phyloP scores from a whole-genome alignment of 2,888 invertebrate species.

The Lasioglossum villosulum region DNA sequence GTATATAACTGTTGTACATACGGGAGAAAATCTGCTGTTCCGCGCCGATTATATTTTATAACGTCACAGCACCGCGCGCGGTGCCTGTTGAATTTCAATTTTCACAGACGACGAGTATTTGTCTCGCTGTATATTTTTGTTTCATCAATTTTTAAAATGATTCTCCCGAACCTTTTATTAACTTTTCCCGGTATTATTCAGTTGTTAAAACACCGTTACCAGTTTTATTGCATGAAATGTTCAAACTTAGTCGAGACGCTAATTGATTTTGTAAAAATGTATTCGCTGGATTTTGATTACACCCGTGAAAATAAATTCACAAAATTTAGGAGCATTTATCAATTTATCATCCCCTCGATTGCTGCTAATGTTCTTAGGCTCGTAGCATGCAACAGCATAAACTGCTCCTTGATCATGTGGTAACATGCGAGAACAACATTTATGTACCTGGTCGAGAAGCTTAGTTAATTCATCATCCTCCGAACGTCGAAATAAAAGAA shows the following conservation, averaged over 20 bases:
- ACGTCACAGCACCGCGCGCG: background rate
- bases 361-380: conserved; percentile 13
- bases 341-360: conserved; percentile 26
- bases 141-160: background rate
- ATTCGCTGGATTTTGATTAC: no score
- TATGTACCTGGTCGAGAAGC: background rate
- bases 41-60: background rate
- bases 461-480: background rate
- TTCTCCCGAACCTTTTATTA: background rate
- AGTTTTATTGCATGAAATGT: no score
- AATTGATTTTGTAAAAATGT: no score
- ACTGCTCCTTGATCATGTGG: conserved; percentile 4
- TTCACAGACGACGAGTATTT: background rate
- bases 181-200: background rate
- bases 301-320: no score
- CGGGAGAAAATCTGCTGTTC: background rate
- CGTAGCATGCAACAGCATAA: background rate
- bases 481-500: background rate
- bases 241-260: no score
- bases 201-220: background rate
- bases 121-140: background rate
- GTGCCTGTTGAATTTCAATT: background rate
- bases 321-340: no score
- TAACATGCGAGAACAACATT: conserved; percentile 18
- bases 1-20: background rate